Evolutionary conservation across 2,797 vertebrate species (phyloP).

Genomic region (Rhabdophis nuchalis): DNA sequence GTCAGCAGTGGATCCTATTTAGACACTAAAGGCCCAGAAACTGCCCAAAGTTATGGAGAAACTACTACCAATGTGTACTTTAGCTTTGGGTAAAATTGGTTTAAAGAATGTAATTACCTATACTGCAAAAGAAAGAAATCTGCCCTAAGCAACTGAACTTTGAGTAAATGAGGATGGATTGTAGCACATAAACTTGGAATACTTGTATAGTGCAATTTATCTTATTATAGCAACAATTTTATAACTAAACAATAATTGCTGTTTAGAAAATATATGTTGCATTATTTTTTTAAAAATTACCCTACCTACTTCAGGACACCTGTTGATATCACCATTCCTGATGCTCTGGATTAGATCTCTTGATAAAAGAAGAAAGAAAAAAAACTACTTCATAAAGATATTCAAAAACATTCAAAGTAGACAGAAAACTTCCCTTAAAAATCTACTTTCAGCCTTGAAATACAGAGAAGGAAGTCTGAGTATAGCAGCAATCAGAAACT

Average conservation of each 20-base stretch:
- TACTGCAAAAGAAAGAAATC: not conserved
- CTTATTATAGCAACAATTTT: not conserved
- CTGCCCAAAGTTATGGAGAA: not conserved
- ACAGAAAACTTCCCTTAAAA: not conserved
- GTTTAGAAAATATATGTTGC: not conserved
- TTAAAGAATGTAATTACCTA: not conserved
- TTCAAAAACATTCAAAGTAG: not conserved
- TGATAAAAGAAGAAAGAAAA: not conserved
- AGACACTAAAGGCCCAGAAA: not conserved
- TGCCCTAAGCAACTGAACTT: not conserved
- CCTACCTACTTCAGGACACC: conserved; percentile 71
- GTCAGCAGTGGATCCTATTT: not conserved
- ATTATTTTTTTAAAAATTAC: not conserved
- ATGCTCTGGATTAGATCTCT: conserved; percentile 75
- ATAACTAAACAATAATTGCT: not conserved
- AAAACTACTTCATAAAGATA: not conserved
- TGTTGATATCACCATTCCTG: conserved; percentile 65
- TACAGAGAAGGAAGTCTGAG: not conserved
- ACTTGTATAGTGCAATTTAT: not conserved
- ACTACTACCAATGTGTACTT: not conserved
- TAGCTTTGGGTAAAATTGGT: not conserved
- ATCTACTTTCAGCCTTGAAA: not conserved
- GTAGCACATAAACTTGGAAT: not conserved
- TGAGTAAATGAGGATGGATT: not conserved
- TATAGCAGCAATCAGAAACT: not conserved